These are phyloP conservation scores for Orchesellides sinensis DNA, from an alignment of 2,888 invertebrate genomes.

Conservation along the genomic window DNA sequence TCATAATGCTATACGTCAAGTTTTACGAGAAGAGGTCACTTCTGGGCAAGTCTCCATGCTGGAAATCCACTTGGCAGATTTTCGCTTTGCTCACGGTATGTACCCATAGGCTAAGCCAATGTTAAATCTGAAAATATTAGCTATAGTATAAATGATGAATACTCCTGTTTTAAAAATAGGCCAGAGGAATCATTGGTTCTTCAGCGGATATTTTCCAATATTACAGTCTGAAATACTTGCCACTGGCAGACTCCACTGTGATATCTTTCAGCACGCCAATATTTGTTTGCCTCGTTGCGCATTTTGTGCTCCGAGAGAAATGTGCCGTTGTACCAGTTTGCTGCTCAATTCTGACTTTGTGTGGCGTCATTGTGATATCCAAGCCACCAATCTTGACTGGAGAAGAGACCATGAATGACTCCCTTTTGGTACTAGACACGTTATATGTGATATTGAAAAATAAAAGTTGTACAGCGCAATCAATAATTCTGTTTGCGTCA, in stretches of 20 bases:
- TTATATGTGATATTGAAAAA: not conserved
- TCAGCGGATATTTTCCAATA: slow-evolving; percentile 68
- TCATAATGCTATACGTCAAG: slow-evolving; percentile 42
- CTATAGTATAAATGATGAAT: too few relatives aligned
- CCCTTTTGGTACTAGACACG: slow-evolving; percentile 16
- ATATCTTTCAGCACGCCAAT: slow-evolving; percentile 70
- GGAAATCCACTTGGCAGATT: slow-evolving; percentile 51
- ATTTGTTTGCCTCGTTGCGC: slow-evolving; percentile 68
- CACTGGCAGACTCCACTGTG: slow-evolving; percentile 68
- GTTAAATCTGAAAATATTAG: not conserved
- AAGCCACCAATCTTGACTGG: slow-evolving; percentile 70
- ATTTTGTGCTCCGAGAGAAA: slow-evolving; percentile 65
- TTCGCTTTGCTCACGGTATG: slow-evolving; percentile 51
- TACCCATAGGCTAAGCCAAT: too few relatives aligned
- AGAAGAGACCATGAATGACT: slow-evolving; percentile 38
- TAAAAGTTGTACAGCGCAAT: too few relatives aligned
- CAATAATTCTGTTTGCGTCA: too few relatives aligned
- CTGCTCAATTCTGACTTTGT: slow-evolving; percentile 48
- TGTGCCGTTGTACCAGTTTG: slow-evolving; percentile 64
- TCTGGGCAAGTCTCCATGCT: slow-evolving; percentile 11
- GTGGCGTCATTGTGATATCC: slow-evolving; percentile 67
- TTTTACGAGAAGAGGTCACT: slow-evolving; percentile 15
- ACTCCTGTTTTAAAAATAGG: slow-evolving; percentile 41
- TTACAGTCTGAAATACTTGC: slow-evolving; percentile 67
- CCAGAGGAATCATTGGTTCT: slow-evolving; percentile 60